Evolutionary conservation across 2,888 invertebrate genomes (phyloP).

Genomic region (Fragum sueziense): DNA sequence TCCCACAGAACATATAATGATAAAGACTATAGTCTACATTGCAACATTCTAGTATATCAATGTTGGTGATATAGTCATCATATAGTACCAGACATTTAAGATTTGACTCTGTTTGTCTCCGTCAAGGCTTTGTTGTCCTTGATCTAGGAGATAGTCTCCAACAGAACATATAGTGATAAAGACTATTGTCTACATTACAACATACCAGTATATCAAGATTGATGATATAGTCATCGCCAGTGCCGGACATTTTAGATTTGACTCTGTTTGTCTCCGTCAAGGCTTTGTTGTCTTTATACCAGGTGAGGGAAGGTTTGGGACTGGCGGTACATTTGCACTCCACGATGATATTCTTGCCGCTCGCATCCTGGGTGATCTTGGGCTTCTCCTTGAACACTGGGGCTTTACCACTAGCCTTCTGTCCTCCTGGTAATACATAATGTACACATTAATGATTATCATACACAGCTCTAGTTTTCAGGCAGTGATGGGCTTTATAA

Average conservation of each 20-base stretch:
- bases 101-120: slow-evolving; percentile 91
- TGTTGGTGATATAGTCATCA: too few species aligned
- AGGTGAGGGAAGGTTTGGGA: slow-evolving; percentile 96
- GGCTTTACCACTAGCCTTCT: slow-evolving; percentile 83
- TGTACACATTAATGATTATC: too few species aligned
- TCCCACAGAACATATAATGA: too few species aligned
- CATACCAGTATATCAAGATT: slow-evolving; percentile 88
- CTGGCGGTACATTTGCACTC: slow-evolving; percentile 95
- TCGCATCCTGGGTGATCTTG: slow-evolving; percentile 98
- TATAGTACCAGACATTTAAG: too few species aligned
- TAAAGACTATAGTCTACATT: too few species aligned
- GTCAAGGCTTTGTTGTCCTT: slow-evolving; percentile 91
- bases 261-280: slow-evolving; percentile 90
- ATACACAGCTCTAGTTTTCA: too few species aligned
- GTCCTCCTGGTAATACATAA: slow-evolving; percentile 54
- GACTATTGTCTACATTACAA: too few species aligned
- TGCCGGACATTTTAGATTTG: slow-evolving; percentile 90
- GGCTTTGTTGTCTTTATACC: slow-evolving; percentile 95
- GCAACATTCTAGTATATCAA: too few species aligned
- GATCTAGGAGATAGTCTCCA: too few species aligned
- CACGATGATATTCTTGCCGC: slow-evolving; percentile 98
- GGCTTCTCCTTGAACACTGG: slow-evolving; percentile 99
- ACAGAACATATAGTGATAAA: too few species aligned
- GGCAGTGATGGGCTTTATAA: too few species aligned
- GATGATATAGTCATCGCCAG: slow-evolving; percentile 92